These are phyloP conservation scores for Lepus townsendii DNA, from an alignment of 2,797 vertebrate genomes.

Conservation along the genomic window DNA sequence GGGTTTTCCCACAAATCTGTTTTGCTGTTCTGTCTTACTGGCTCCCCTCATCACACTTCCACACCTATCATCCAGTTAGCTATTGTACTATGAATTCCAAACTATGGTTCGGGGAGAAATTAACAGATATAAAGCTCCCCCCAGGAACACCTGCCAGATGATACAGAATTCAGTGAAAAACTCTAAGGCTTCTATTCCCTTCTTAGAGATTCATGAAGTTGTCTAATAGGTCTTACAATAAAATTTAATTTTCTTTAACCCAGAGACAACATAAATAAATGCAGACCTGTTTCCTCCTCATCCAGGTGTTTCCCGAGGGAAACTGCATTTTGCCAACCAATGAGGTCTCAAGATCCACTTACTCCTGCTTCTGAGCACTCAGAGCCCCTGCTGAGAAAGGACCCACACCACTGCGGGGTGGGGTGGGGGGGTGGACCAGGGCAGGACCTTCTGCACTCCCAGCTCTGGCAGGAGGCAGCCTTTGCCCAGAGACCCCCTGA, in stretches of 20 bases:
- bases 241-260: slow-evolving; percentile 8
- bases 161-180: neutral
- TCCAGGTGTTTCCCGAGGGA: neutral
- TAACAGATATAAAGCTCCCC: neutral
- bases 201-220: neutral
- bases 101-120: neutral
- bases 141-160: neutral
- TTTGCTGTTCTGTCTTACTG: neutral
- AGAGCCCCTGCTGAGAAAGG: neutral
- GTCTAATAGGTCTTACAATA: neutral
- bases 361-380: neutral
- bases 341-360: neutral
- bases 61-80: neutral
- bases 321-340: neutral
- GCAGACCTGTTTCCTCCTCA: neutral
- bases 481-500: neutral
- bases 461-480: neutral
- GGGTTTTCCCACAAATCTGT: neutral
- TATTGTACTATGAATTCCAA: neutral
- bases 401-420: too few species aligned
- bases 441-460: neutral
- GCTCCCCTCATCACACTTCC: neutral
- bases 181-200: neutral
- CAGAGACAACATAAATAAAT: neutral
- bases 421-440: too few species aligned